Evolutionary conservation across 2,888 invertebrate species (phyloP).

Genomic region (Lepidonotus clava): DNA sequence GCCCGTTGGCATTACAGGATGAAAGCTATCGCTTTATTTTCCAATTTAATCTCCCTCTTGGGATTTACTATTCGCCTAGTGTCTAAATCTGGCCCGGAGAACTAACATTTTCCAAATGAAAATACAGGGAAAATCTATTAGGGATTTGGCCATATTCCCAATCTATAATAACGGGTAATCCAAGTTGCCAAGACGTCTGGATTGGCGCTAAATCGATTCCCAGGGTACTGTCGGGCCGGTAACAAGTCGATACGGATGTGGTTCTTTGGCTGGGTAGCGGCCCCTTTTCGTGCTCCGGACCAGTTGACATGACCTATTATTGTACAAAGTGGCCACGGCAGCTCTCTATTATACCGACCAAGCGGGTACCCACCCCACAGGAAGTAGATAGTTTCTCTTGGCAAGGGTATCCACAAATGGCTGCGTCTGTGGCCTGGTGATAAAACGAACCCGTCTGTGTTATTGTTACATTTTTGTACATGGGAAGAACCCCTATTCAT

Average conservation of each 20-base stretch:
- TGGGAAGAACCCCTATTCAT: too few species aligned
- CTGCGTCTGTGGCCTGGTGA: too few species aligned
- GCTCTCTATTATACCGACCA: not conserved
- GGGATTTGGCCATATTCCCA: not conserved
- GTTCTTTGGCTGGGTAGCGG: not conserved
- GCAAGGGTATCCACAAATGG: too few species aligned
- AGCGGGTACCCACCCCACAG: not conserved
- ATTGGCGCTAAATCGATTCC: slow-evolving; percentile 26
- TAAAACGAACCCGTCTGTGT: too few species aligned
- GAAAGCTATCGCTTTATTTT: not conserved
- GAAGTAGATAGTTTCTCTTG: too few species aligned
- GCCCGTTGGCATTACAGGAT: not conserved
- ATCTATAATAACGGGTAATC: not conserved
- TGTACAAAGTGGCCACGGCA: not conserved
- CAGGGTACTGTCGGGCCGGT: not conserved
- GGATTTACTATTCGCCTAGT: not conserved
- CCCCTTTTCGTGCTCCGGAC: not conserved
- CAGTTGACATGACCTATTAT: slow-evolving; percentile 42
- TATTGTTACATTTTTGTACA: too few species aligned
- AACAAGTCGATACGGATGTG: slow-evolving; percentile 24
- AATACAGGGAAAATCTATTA: not conserved
- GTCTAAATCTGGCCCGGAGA: not conserved
- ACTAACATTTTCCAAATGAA: not conserved
- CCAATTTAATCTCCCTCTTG: not conserved
- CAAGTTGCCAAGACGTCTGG: not conserved